Evolutionary conservation across 2,797 vertebrate genomes (phyloP).

Genomic region (Potorous gilbertii): DNA sequence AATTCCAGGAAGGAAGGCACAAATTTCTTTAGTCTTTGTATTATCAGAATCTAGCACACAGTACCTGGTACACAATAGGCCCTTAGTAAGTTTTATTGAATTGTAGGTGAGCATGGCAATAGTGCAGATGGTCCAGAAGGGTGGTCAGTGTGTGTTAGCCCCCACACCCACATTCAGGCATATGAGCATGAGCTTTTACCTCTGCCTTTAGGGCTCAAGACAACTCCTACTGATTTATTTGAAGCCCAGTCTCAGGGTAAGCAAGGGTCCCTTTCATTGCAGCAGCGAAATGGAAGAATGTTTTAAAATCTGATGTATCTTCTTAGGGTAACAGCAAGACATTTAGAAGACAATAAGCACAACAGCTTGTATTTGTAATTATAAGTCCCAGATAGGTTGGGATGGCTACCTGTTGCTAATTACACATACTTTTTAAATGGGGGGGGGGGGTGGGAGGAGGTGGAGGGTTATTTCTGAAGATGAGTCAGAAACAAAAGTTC

Average conservation of each 20-base stretch:
- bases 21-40: not conserved
- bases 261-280: not conserved
- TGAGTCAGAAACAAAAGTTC: slow-evolving; percentile 82
- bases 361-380: slow-evolving; percentile 54
- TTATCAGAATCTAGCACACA: not conserved
- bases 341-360: slow-evolving; percentile 52
- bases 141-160: fast-evolving
- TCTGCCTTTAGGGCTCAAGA: too few relatives aligned
- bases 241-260: not conserved
- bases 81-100: not conserved
- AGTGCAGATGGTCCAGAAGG: fast-evolving
- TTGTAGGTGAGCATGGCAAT: not conserved
- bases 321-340: slow-evolving; percentile 26
- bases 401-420: slow-evolving; percentile 78
- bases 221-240: fast-evolving
- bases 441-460: not conserved
- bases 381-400: slow-evolving; percentile 56
- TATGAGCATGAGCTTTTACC: not conserved
- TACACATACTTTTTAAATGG: slow-evolving; percentile 78
- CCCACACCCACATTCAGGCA: not conserved
- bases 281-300: not conserved
- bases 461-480: slow-evolving; percentile 69
- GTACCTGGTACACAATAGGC: not conserved
- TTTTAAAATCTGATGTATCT: not conserved
- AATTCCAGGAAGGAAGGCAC: not conserved